These are phyloP conservation scores for Patella caerulea DNA, from an alignment of 2,888 invertebrate genomes.

Conservation along the genomic window DNA sequence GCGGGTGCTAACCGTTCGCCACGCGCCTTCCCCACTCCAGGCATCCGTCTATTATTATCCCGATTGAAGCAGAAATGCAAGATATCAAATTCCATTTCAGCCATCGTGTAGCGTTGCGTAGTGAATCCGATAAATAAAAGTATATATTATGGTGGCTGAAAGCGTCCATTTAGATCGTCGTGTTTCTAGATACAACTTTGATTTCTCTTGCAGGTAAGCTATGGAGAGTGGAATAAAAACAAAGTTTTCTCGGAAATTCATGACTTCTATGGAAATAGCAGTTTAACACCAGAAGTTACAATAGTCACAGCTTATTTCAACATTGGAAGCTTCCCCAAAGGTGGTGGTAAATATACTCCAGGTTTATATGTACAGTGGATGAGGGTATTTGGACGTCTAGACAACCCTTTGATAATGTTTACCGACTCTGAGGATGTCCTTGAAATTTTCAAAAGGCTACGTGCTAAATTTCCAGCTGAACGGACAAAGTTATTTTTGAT, in stretches of 20 bases:
- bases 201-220: too few species aligned
- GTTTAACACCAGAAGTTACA: conserved; percentile 45
- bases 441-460: conserved; percentile 37
- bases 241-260: neutral
- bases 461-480: conserved; percentile 38
- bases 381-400: conserved; percentile 50
- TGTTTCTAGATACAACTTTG: too few species aligned
- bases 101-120: too few species aligned
- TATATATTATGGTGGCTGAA: too few species aligned
- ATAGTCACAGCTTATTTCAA: conserved; percentile 57
- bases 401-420: conserved; percentile 58
- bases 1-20: too few species aligned
- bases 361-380: conserved; percentile 55
- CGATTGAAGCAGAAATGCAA: too few species aligned
- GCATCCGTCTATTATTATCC: too few species aligned
- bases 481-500: conserved; percentile 45
- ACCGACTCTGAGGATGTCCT: conserved; percentile 48
- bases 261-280: neutral
- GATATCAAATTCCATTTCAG: too few species aligned
- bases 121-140: too few species aligned
- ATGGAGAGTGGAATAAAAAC: too few species aligned
- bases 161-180: too few species aligned
- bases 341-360: conserved; percentile 37
- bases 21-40: too few species aligned
- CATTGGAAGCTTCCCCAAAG: conserved; percentile 49